A percentile compares a stretch with the other conserved stretches of the same genome.
These are phyloP conservation scores for Psilanteris sp. DNA, from an alignment of 1,140 invertebrate species.

Conservation along the genomic window DNA sequence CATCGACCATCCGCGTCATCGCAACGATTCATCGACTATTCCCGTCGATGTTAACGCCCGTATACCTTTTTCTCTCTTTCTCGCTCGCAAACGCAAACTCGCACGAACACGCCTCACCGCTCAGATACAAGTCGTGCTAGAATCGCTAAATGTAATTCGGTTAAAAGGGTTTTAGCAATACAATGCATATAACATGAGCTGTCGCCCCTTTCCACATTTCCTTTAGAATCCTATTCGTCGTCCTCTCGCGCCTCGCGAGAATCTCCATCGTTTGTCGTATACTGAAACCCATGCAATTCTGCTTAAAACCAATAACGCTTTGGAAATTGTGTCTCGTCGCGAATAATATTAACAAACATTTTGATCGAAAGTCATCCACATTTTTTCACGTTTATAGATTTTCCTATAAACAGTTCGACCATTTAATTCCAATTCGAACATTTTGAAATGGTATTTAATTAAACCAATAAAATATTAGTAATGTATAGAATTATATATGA, in stretches of 20 bases:
- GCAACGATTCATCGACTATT: constrained; percentile 57
- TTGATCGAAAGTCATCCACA: constrained; percentile 8
- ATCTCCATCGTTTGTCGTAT: constrained; percentile 46
- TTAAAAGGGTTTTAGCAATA: constrained; percentile 80
- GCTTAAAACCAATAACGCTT: constrained; percentile 62
- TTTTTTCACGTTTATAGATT: too few relatives aligned
- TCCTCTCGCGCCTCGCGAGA: constrained; percentile 58
- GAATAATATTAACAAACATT: constrained; percentile 28
- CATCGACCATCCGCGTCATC: constrained; percentile 49
- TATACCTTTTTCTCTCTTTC: constrained; percentile 26
- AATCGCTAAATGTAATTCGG: constrained; percentile 80
- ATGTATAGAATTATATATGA: too few relatives aligned
- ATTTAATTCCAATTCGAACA: too few relatives aligned
- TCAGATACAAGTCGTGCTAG: constrained; percentile 70
- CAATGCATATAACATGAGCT: constrained; percentile 80
- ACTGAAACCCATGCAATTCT: constrained; percentile 46
- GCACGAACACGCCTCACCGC: constrained; percentile 53
- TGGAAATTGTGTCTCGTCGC: constrained; percentile 46
- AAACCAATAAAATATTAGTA: too few relatives aligned
- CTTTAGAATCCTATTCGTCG: constrained; percentile 47
- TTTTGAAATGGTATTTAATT: too few relatives aligned
- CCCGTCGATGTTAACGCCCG: constrained; percentile 46
- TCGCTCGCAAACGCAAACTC: constrained; percentile 56
- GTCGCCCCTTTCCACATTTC: constrained; percentile 34
- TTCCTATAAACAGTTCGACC: too few relatives aligned